phyloP scores from a whole-genome alignment of 2,888 invertebrate genomes.

The Desoria tigrina region DNA sequence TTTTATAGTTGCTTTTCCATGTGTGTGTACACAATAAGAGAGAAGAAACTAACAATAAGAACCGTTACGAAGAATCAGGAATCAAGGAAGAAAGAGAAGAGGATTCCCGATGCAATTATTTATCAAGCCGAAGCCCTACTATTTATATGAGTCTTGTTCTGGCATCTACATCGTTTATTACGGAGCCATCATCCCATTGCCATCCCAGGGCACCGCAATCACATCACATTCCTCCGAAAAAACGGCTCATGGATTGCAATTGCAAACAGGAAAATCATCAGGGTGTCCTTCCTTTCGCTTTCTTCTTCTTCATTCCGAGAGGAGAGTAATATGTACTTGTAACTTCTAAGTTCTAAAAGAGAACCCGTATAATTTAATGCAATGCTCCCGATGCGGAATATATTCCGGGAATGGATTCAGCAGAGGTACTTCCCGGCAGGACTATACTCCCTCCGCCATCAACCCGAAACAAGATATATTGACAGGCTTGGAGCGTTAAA shows the following conservation, averaged over 20 bases:
- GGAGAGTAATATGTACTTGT: too few relatives aligned
- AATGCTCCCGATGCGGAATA: constrained; percentile 5
- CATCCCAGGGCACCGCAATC: constrained; percentile 28
- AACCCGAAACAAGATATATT: constrained; percentile 17
- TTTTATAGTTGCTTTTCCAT: neutral
- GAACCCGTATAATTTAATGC: constrained; percentile 23
- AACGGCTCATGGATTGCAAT: constrained; percentile 8
- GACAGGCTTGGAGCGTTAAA: constrained; percentile 23
- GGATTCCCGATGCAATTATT: constrained; percentile 52
- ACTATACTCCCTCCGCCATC: neutral
- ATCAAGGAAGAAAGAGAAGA: constrained; percentile 27
- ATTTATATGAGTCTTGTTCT: constrained; percentile 47
- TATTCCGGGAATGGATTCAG: neutral
- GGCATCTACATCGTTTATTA: constrained; percentile 46
- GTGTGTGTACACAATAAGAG: constrained; percentile 10
- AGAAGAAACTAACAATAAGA: constrained; percentile 13
- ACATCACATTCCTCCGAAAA: constrained; percentile 24
- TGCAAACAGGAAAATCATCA: constrained; percentile 13
- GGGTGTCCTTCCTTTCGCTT: constrained; percentile 5
- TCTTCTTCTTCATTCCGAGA: too few relatives aligned
- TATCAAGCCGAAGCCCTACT: constrained; percentile 48
- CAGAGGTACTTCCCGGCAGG: neutral
- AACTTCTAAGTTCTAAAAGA: constrained; percentile 2
- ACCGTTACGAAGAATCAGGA: neutral
- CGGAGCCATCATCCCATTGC: constrained; percentile 15